Percentiles rank a stretch among this genome's conserved stretches.
These are phyloP conservation scores for Microcebus ravelobensis DNA, from an alignment of 2,113 vertebrate species.

Conservation along the genomic window DNA sequence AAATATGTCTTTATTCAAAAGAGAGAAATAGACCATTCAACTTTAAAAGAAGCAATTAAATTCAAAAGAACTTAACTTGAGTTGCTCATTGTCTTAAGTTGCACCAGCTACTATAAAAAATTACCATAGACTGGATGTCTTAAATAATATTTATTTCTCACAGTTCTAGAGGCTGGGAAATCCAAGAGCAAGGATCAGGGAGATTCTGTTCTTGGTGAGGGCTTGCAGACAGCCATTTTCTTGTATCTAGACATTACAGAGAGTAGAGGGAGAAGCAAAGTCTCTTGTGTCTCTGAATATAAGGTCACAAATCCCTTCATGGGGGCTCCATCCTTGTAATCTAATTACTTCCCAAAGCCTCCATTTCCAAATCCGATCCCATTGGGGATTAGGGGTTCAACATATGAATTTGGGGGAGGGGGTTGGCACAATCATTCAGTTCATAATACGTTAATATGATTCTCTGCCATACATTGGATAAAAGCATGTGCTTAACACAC, in stretches of 20 bases:
- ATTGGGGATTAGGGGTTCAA: not conserved
- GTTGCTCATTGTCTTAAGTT: not conserved
- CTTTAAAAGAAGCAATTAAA: not conserved
- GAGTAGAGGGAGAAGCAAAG: not conserved
- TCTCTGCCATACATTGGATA: not conserved
- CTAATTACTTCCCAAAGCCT: not conserved
- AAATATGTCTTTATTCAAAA: slow-evolving; percentile 15
- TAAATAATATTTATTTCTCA: not conserved
- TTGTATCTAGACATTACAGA: not conserved
- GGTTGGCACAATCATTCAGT: not conserved
- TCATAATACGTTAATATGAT: not conserved
- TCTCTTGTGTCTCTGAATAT: not conserved
- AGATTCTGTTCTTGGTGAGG: not conserved
- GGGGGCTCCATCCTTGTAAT: not conserved
- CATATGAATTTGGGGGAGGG: not conserved
- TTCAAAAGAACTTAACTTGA: not conserved
- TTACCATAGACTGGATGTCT: not conserved
- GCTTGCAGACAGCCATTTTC: not conserved
- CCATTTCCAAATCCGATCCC: not conserved
- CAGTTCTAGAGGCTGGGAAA: not conserved
- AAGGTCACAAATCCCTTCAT: not conserved
- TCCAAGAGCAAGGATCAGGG: not conserved
- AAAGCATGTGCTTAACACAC: not conserved
- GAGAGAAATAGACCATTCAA: not conserved
- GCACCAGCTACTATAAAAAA: not conserved